Evolutionary conservation across 2,797 vertebrate genomes (phyloP).

Genomic region (Eulemur albifrons): DNA sequence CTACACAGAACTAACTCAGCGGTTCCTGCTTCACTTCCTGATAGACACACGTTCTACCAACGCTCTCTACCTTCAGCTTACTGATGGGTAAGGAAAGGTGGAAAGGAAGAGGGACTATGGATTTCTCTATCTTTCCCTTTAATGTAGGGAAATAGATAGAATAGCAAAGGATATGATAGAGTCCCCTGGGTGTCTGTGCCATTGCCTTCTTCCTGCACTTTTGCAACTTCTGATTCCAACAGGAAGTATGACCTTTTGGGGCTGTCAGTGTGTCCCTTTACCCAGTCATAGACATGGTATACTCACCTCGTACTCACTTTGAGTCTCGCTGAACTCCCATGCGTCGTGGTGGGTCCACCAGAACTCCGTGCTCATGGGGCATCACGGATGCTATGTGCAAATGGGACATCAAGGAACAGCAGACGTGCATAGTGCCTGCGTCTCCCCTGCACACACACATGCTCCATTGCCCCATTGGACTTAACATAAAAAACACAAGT

Average conservation of each 20-base stretch:
- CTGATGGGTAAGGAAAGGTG: too few relatives aligned
- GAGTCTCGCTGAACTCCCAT: background rate
- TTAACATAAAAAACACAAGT: background rate
- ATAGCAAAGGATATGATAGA: background rate
- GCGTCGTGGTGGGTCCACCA: too few relatives aligned
- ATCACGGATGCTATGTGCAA: accelerated
- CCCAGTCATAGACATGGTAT: background rate
- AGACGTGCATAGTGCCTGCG: accelerated
- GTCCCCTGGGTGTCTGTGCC: background rate
- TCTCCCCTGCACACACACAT: background rate
- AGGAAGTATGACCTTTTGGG: background rate
- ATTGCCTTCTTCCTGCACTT: background rate
- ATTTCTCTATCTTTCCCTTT: background rate
- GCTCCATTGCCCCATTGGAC: background rate
- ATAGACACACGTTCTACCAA: background rate
- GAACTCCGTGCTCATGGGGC: accelerated
- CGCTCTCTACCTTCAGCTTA: background rate
- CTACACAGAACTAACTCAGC: too few relatives aligned
- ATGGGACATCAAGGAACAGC: accelerated
- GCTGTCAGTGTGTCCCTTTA: accelerated
- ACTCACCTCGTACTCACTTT: background rate
- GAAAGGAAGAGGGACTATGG: background rate
- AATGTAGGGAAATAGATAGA: background rate
- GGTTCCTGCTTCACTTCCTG: background rate
- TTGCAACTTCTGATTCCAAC: background rate